Percentiles rank a stretch among this genome's conserved stretches.
These are phyloP conservation scores for Dryococelus australis DNA, from an alignment of 2,888 invertebrate genomes.

Conservation along the genomic window DNA sequence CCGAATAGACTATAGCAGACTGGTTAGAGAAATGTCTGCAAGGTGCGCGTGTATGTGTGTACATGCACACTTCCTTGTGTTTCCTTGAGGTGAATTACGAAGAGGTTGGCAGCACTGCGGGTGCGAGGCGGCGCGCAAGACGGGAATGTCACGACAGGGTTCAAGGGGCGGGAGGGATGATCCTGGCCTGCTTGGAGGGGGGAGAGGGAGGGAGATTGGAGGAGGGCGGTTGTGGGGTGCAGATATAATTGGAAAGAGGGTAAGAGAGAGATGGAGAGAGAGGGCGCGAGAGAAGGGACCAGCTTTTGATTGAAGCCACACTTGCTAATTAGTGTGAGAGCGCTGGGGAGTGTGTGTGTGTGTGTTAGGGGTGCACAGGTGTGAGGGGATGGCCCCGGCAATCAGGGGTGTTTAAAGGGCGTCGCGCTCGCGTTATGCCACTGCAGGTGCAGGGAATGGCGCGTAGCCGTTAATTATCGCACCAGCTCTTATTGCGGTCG, in stretches of 20 bases:
- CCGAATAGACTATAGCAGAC: too few relatives aligned
- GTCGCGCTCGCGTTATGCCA: too few relatives aligned
- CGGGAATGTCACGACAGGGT: neutral
- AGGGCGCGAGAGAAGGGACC: conserved; percentile 36
- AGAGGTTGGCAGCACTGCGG: conserved; percentile 13
- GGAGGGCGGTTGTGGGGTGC: conserved; percentile 35
- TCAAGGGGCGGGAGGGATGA: neutral
- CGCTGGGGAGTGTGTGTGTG: neutral
- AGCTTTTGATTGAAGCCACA: conserved; percentile 47
- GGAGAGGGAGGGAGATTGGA: conserved; percentile 28
- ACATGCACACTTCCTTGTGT: too few relatives aligned
- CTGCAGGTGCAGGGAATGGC: conserved; percentile 33
- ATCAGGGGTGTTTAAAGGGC: conserved; percentile 10
- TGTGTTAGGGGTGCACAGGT: conserved; percentile 4
- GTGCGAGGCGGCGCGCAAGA: conserved; percentile 27
- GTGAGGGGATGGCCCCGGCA: neutral
- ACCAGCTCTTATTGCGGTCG: too few relatives aligned
- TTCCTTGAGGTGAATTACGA: neutral
- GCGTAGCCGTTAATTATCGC: conserved; percentile 22
- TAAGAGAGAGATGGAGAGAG: conserved; percentile 31
- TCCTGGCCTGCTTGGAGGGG: neutral
- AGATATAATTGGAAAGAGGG: conserved; percentile 42
- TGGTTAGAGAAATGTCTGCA: too few relatives aligned
- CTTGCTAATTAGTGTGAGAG: conserved; percentile 45
- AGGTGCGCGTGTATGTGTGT: too few relatives aligned